Evolutionary conservation across 2,113 vertebrate species (phyloP).

Genomic region (Globicephala melas): DNA sequence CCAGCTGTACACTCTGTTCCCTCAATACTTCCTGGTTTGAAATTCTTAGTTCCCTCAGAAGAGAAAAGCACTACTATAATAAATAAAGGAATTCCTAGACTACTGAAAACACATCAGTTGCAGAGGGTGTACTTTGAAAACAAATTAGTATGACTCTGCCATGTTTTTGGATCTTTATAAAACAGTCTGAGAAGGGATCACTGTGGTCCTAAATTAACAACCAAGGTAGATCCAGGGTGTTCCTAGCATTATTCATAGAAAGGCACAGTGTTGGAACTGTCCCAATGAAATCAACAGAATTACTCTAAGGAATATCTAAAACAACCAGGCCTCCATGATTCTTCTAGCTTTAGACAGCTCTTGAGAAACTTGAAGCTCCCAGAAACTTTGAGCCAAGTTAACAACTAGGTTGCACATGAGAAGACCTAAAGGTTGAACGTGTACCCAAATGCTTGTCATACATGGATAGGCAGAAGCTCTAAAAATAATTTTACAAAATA

Average conservation of each 20-base stretch:
- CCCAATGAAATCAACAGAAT: background rate
- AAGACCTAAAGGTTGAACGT: background rate
- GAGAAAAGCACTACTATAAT: background rate
- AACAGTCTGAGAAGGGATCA: background rate
- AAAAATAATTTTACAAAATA: background rate
- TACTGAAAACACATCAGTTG: background rate
- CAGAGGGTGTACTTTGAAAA: background rate
- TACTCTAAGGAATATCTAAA: background rate
- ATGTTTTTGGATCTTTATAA: background rate
- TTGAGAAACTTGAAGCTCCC: background rate
- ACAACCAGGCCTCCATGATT: background rate
- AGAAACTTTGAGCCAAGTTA: background rate
- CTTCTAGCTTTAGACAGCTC: background rate
- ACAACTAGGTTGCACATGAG: background rate
- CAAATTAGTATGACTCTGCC: background rate
- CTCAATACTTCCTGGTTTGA: background rate
- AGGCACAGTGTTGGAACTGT: background rate
- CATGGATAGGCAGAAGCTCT: background rate
- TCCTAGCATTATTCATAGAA: background rate
- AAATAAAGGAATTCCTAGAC: background rate
- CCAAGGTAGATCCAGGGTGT: background rate
- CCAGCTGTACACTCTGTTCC: background rate
- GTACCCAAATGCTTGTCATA: background rate
- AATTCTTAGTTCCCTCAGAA: background rate
- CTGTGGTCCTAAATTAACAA: background rate